Base-by-base conservation (phyloP, 2,797 vertebrate genomes). In the Melopsittacus undulatus region DNA sequence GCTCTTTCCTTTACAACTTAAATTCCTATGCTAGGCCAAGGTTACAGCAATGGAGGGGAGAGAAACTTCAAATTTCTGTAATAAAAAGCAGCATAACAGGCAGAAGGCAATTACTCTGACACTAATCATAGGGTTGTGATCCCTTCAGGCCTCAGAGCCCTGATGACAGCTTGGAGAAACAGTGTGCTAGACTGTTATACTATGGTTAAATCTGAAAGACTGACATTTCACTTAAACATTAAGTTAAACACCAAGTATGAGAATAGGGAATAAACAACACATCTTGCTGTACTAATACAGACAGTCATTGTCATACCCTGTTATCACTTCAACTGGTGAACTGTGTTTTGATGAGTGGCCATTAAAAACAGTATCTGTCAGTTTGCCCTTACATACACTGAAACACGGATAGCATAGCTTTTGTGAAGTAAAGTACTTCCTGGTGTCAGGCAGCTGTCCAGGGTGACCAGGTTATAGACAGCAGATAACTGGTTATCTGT, bases 351-450 rank as follows among this genome's bases (percentile, higher is more conserved):
- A 43, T 38, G 45, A 86, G 16, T 6, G 15, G 9, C 17, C 36
- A 46, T 29, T 49, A 84, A 72, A 82, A 79, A 21, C 0, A 10
- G 24, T 3, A 29, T 61, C 20, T 20, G 61, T 83, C 52, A 42
- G 42, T 66, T 20, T 57, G 29, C 19, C 36, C 11, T 1, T 9
- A 18, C 4, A 8, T 34, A 29, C 24, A 51, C 0, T 9, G 14
- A 54, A 74, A 42, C 11, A 59, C 0, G 48, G 42, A n/a, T 1
- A 87, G 45, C 1, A 0, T 1, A 49, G 21, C 29, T 34, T 82
- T 24, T 45, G 42, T 23, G 1, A 75, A 85, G 12, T 8, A 9
- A 80, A 56, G 27, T 9, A 38, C 9, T 49, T 22, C 34, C 26
- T 22, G 18, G 8, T 23, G 38, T 89, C 49, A 17, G 2, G 13